Conservation (phyloP, 2,888 invertebrate species). For the Empis stercorea region DNA sequence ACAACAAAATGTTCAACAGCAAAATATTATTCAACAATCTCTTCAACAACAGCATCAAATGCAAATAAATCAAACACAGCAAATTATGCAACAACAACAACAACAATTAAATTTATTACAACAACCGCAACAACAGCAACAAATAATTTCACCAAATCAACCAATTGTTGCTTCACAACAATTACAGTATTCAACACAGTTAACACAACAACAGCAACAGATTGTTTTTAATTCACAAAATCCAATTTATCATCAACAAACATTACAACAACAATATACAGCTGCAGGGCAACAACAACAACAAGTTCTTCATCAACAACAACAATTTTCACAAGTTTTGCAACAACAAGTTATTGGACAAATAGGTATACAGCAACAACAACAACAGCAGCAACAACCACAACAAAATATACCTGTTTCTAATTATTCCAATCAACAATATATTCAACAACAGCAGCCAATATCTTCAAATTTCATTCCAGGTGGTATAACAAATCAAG, state of each 20-base stretch:
- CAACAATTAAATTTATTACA: conserved; percentile 18
- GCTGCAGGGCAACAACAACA: conserved; percentile 13
- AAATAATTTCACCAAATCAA: conserved; percentile 19
- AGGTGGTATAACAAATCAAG: too few species aligned
- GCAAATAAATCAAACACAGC: conserved; percentile 10
- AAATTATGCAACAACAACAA: conserved; percentile 18
- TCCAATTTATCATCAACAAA: conserved; percentile 14
- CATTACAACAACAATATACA: conserved; percentile 13
- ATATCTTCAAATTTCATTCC: too few species aligned
- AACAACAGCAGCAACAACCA: too few species aligned
- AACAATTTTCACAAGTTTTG: not conserved
- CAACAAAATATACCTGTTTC: conserved; percentile 1
- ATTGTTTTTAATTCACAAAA: not conserved
- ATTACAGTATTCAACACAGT: conserved; percentile 26
- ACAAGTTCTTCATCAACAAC: conserved; percentile 13
- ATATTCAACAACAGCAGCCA: not conserved
- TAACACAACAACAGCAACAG: conserved; percentile 11
- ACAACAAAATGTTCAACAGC: conserved; percentile 10
- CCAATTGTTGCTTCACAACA: conserved; percentile 10
- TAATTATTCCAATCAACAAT: conserved; percentile 7
- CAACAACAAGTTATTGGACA: not conserved
- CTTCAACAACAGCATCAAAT: conserved; percentile 8
- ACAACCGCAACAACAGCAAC: conserved; percentile 17
- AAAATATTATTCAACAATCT: conserved; percentile 6
- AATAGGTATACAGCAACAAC: conserved; percentile 9